Conservation (phyloP, 2,797 vertebrate genomes). For the Carcharodon carcharias region DNA sequence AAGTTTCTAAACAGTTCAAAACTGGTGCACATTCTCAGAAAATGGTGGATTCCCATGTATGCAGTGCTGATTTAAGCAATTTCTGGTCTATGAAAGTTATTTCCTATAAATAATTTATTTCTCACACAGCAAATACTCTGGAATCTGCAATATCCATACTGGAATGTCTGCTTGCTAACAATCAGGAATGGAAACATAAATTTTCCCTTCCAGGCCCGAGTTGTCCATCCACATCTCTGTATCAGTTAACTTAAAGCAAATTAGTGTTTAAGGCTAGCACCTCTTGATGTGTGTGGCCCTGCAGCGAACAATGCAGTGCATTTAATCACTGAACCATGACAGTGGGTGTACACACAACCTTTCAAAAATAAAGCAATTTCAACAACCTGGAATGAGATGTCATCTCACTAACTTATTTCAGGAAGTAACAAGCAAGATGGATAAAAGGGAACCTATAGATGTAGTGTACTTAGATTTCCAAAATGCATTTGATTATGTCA, state of each 20-base stretch:
- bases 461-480: too few species aligned
- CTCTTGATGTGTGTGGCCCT: background rate
- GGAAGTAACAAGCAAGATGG: too few species aligned
- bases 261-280: background rate
- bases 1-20: background rate
- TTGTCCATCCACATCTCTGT: background rate
- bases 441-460: too few species aligned
- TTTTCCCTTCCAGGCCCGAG: background rate
- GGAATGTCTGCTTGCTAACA: background rate
- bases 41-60: background rate
- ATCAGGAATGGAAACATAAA: background rate
- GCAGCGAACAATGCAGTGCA: too few species aligned
- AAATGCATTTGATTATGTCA: too few species aligned
- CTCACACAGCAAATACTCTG: background rate
- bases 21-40: background rate
- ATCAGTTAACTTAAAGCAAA: constrained; percentile 15
- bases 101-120: background rate
- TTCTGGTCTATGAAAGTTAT: background rate
- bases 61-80: background rate
- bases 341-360: background rate
- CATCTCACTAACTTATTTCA: background rate
- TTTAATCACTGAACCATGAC: background rate
- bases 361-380: background rate
- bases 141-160: background rate
- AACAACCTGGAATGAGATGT: background rate